Base-by-base conservation (phyloP, 2,113 vertebrate species). In the Pheucticus melanocephalus region DNA sequence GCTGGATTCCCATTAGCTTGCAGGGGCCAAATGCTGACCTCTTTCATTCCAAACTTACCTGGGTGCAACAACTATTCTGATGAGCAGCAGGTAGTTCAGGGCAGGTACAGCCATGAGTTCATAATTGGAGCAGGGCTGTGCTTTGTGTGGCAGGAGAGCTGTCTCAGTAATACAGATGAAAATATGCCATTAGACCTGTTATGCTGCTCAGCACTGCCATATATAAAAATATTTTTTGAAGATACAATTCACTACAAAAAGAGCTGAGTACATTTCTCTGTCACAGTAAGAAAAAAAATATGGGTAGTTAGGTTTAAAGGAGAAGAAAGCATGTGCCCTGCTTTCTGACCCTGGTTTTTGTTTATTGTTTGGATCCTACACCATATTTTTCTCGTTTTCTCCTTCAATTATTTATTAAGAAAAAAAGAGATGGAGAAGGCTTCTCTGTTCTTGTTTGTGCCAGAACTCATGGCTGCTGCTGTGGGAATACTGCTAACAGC, bases 371-470 rank as follows among this genome's bases (percentile, higher is more conserved):
- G 86, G 75, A 82, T 89, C 69, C 66, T 59, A 92, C 64, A 76
- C 65, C n/a, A 6, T 90, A 88, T 96, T 97, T 97, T 91, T 94
- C 88, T 92, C 3, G 1, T 86, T 95, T 96, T 91, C 80, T 53
- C 87, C 59, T 94, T 94, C 93, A 96, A 95, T 97, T 97, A 97
- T 96, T 95, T 96, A 95, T 88, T 91, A 88, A 76, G 64, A 3
- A 35, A 69, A 71, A 56, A n/a, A 72, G 47, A 82, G 60, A 76
- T 48, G 40, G 89, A 94, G 73, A 84, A 86, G 28, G 84, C 28
- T 65, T 88, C 89, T 94, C 87, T 86, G 59, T 71, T 82, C 79
- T 93, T 95, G 75, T 93, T 95, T 97, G 81, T 80, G 82, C 81
- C 79, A 53, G 70, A 3, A 3, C 47, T 97, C 78, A 60, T 73